Percentiles rank a stretch among this genome's conserved stretches.
phyloP scores from a whole-genome alignment of 2,888 invertebrate genomes.

The Theodoxus fluviatilis region DNA sequence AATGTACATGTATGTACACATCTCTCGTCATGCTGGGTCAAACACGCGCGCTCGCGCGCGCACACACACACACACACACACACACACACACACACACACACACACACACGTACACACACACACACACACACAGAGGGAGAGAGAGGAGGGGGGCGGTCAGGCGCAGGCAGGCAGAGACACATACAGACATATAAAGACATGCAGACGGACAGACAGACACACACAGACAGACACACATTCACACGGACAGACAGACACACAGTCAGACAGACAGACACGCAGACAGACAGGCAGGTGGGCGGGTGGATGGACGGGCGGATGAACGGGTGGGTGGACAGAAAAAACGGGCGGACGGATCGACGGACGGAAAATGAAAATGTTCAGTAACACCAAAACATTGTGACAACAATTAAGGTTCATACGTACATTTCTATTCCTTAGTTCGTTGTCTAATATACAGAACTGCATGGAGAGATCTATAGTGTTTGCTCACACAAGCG shows the following conservation, averaged over 20 bases:
- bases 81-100: background rate
- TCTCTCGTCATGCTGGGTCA: no score
- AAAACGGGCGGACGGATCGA: no score
- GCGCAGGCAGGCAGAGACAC: background rate
- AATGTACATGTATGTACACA: no score
- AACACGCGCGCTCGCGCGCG: background rate
- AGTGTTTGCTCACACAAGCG: background rate
- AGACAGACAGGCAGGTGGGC: constrained; percentile 13
- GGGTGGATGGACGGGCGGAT: background rate
- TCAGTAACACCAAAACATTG: no score
- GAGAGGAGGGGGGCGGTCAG: background rate
- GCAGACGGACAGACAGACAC: constrained; percentile 2
- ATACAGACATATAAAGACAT: background rate
- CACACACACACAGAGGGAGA: background rate
- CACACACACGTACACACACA: background rate
- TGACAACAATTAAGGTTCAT: no score
- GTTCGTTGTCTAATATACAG: no score
- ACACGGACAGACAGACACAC: background rate
- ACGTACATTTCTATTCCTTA: no score
- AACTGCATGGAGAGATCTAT: no score
- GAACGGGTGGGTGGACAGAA: background rate
- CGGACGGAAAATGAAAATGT: no score
- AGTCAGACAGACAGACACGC: constrained; percentile 4
- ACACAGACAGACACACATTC: background rate
- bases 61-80: constrained; percentile 23